A percentile compares a stretch with the other conserved stretches of the same genome.
phyloP scores from a whole-genome alignment of 1,140 invertebrate species.

The Babylonia areolata region DNA sequence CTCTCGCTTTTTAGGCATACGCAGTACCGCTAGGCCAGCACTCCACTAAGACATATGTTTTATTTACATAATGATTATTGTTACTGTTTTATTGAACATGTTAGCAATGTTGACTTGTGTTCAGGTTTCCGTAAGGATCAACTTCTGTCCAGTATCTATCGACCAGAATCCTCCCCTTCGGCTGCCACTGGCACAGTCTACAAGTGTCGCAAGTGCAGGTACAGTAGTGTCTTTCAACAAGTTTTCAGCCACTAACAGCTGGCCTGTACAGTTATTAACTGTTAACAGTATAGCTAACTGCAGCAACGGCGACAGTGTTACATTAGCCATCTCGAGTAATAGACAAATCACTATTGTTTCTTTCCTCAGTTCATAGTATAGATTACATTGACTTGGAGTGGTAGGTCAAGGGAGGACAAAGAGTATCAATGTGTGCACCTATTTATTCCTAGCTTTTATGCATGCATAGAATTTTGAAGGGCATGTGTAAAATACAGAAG shows the following conservation, averaged over 20 bases:
- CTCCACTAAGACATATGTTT: no score
- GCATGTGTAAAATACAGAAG: no score
- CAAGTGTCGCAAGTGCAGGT: slow-evolving; percentile 69
- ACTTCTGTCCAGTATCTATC: neutral
- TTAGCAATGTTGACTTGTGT: neutral
- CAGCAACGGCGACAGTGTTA: neutral
- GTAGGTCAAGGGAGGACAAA: no score
- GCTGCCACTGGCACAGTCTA: slow-evolving; percentile 49
- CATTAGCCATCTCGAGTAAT: neutral
- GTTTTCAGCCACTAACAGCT: neutral
- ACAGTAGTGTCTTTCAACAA: slow-evolving; percentile 8
- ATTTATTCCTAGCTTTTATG: no score
- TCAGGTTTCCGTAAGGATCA: neutral
- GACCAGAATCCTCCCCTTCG: neutral
- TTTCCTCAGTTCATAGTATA: no score
- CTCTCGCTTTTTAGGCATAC: no score
- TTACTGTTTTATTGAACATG: no score
- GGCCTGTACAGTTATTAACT: neutral
- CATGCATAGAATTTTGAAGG: no score
- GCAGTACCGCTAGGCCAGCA: no score
- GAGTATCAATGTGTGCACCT: no score
- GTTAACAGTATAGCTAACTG: neutral
- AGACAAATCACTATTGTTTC: neutral
- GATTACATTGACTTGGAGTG: no score
- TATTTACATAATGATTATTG: no score